Percentiles rank a stretch among this genome's conserved stretches.
These are phyloP conservation scores for Malacosoma neustria DNA, from an alignment of 2,888 invertebrate species.

Conservation along the genomic window DNA sequence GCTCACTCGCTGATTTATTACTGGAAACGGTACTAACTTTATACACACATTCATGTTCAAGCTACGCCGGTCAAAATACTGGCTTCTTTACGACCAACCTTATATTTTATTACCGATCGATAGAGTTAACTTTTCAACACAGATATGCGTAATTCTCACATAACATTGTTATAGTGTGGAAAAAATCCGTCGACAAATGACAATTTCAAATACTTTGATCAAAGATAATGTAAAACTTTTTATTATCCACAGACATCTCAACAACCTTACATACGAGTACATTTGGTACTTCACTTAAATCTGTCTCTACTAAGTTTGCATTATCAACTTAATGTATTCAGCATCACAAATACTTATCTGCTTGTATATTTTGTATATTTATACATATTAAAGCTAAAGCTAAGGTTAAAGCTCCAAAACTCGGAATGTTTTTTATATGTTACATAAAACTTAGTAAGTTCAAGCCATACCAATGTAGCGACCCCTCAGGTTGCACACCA, in stretches of 20 bases:
- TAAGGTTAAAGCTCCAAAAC: too few relatives aligned
- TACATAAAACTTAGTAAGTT: too few relatives aligned
- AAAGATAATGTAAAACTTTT: not conserved
- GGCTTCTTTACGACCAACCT: conserved; percentile 51
- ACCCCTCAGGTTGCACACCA: too few relatives aligned
- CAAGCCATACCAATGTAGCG: too few relatives aligned
- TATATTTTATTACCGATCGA: conserved; percentile 49
- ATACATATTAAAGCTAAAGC: too few relatives aligned
- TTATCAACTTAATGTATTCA: too few relatives aligned
- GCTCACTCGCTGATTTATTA: conserved; percentile 51
- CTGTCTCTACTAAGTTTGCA: too few relatives aligned
- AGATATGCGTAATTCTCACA: conserved; percentile 14
- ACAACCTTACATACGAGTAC: too few relatives aligned
- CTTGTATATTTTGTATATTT: too few relatives aligned
- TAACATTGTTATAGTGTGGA: not conserved
- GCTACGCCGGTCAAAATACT: conserved; percentile 42
- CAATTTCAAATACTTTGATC: not conserved
- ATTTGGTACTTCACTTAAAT: too few relatives aligned
- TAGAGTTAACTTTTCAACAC: conserved; percentile 38
- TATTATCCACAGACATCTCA: not conserved
- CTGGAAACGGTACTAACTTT: conserved; percentile 40
- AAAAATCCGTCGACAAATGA: not conserved
- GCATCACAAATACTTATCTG: too few relatives aligned
- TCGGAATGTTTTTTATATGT: too few relatives aligned
- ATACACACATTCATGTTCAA: conserved; percentile 40